Evolutionary conservation across 2,888 invertebrate species (phyloP).

Genomic region (Rotaria macrura): DNA sequence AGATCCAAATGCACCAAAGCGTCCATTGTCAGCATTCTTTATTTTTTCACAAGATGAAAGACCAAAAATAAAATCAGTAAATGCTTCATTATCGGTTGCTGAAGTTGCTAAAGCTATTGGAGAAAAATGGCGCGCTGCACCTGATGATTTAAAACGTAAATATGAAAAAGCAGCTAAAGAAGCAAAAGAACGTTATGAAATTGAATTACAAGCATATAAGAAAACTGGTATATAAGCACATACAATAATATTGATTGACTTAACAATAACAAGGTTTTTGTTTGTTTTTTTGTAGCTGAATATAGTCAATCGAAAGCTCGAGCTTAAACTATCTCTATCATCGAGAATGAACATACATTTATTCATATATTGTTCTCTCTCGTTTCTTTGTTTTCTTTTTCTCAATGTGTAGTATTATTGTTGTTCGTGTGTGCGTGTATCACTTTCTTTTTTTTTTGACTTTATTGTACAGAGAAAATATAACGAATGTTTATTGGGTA

Average conservation of each 20-base stretch:
- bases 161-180: constrained; percentile 17
- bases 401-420: neutral
- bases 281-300: neutral
- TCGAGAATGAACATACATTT: neutral
- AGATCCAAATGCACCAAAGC: constrained; percentile 17
- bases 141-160: constrained; percentile 6
- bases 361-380: neutral
- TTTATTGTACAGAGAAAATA: neutral
- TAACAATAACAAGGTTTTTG: no score
- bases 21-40: constrained; percentile 14
- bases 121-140: neutral
- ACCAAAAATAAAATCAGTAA: neutral
- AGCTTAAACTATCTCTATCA: neutral
- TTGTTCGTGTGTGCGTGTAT: neutral
- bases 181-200: constrained; percentile 9
- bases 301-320: neutral
- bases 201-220: neutral
- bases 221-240: neutral
- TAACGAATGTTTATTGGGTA: neutral
- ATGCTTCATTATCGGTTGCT: neutral
- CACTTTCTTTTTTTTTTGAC: neutral
- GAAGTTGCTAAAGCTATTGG: neutral
- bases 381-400: neutral
- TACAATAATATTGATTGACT: no score
- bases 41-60: constrained; percentile 21